Evolutionary conservation across 1,140 invertebrate genomes (phyloP), one percentile per base, ranked within the genome.

Genomic region (Apis dorsata): DNA sequence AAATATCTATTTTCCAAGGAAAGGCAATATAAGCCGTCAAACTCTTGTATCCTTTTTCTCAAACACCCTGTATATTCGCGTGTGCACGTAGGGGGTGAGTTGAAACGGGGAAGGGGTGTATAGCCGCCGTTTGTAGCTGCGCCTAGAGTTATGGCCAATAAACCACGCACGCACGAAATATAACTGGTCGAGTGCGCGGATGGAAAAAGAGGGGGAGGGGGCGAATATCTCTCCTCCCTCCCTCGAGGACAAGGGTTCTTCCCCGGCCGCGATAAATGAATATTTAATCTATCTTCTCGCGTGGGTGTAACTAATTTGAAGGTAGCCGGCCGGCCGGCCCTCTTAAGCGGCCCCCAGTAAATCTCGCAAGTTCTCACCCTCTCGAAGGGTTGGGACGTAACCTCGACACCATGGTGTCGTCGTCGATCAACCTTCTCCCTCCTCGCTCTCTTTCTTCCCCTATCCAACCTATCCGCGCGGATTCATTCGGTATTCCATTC

Each of bases 251-350:
- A 44, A 19, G 34, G 21, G 21, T 21, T 53, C 44, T 24, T 53
- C 13, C 15, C 49, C 17, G 34, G 76, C 53, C 83, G 84, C 87
- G 89, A 90, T 92, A 91, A 93, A 93, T 93, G 92, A 93, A 93
- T 93, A 92, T 93, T 93, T 93, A 92, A 93, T 93, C 92, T 90
- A 92, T 93, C 92, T 92, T 92, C 91, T 91, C 90, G 90, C 91
- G 91, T 91, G 91, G 90, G 90, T 90, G 88, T 90, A 90, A 89
- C 90, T 91, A 93, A 93, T 93, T 92, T 88, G 83, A 71, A 89
- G 86, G 89, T 88, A 89, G 88, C 86, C 85, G 77, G 82, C 57
- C 75, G 82, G 55, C 66, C 77, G 68, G 63, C 62, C 5, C 75
- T 59, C 86, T 81, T 80, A 83, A 88, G 55, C 57, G 70, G 21